A percentile compares a stretch with the other conserved stretches of the same genome.
Evolutionary conservation across 2,797 vertebrate genomes (phyloP).

Genomic region (Buphagus erythrorhynchus): DNA sequence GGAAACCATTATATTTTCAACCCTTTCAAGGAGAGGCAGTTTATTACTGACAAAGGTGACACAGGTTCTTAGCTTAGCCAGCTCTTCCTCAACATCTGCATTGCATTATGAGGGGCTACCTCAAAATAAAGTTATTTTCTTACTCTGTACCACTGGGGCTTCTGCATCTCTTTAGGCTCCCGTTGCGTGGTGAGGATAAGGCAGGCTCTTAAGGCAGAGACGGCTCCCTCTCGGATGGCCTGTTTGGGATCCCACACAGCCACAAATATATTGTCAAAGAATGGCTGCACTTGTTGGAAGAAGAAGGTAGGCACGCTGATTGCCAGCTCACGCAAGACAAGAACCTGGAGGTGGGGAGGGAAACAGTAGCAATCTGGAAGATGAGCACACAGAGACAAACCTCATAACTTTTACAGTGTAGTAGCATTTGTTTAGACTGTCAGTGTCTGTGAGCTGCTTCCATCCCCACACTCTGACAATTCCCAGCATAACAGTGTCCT

Average conservation of each 20-base stretch:
- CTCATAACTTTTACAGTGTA: rapidly evolving
- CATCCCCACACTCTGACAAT: neutral
- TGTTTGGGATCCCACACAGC: slow-evolving; percentile 99
- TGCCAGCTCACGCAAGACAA: slow-evolving; percentile 94
- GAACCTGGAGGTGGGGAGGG: slow-evolving; percentile 80
- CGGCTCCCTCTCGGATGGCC: slow-evolving; percentile 95
- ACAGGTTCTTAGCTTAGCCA: neutral
- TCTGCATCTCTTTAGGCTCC: slow-evolving; percentile 99
- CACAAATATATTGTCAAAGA: slow-evolving; percentile 97
- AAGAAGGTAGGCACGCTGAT: slow-evolving; percentile 98
- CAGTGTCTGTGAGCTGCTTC: neutral
- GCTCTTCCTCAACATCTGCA: neutral
- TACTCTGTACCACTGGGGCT: slow-evolving; percentile 99
- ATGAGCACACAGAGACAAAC: neutral
- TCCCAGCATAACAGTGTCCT: neutral
- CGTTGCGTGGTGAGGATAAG: slow-evolving; percentile 97
- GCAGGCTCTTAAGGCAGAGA: slow-evolving; percentile 92
- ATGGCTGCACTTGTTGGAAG: slow-evolving; percentile 98
- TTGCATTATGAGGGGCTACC: neutral
- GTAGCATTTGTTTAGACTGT: neutral
- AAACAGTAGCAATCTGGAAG: neutral
- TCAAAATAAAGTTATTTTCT: slow-evolving; percentile 21
- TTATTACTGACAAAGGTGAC: neutral
- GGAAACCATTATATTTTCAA: neutral
- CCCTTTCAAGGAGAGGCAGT: neutral